Evolutionary conservation across 2,888 invertebrate species (phyloP).

Genomic region (Pseudoips prasinana): DNA sequence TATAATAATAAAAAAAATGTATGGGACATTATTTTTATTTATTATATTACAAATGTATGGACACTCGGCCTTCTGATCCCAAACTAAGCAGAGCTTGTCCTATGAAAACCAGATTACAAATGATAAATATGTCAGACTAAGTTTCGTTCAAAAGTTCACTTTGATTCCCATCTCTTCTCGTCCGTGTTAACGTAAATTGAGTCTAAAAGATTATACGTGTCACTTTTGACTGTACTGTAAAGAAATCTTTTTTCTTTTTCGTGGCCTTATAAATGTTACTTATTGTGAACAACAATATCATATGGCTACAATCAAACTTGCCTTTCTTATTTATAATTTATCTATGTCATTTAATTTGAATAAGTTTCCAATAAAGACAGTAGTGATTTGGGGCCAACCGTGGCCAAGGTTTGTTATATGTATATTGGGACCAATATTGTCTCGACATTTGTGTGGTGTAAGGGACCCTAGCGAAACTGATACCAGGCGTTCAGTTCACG

Average conservation of each 20-base stretch:
- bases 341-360: conserved; percentile 23
- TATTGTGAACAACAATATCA: conserved; percentile 28
- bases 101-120: no score
- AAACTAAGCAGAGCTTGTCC: no score
- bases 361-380: conserved; percentile 32
- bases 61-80: no score
- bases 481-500: not conserved
- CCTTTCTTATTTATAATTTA: conserved; percentile 25
- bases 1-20: no score
- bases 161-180: no score
- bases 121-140: no score
- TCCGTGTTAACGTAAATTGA: no score
- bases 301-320: conserved; percentile 27
- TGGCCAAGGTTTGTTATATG: conserved; percentile 6
- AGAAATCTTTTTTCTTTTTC: conserved; percentile 32
- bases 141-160: no score
- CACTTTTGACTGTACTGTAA: conserved; percentile 22
- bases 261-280: conserved; percentile 47
- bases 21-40: no score
- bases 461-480: no score
- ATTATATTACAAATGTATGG: no score
- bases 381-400: conserved; percentile 13
- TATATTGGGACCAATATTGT: conserved; percentile 9
- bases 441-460: no score
- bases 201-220: conserved; percentile 15